Base-by-base conservation (phyloP, 2,888 invertebrate genomes). In the Trilocha varians region DNA sequence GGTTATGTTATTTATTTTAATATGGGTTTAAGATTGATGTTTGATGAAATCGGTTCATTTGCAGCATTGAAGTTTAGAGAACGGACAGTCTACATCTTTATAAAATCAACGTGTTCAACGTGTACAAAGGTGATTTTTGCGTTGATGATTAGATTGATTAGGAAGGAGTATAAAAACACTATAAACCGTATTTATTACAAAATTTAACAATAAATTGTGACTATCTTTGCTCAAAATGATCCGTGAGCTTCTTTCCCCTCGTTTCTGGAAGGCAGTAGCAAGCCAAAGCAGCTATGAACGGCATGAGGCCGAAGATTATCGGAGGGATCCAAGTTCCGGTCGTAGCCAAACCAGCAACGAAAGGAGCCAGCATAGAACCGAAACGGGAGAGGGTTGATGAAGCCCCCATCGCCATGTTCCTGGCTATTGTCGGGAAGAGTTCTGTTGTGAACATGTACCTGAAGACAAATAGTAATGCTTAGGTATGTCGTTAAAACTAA, bases 331-430 rank as follows among this genome's bases (percentile, higher is more conserved):
- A 68, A 1, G 42, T 34, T 4, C 52, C 50, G 2, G 50, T 41
- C 2, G 48, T 41, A 2, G 45, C 41, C 13, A 60, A 46, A 1
- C 65, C 61, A 18, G 87, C 88, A 39, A 87, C 82, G 62, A 89
- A 89, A 2, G 89, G 89, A 4, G 89, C 87, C 41, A 88, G 58
- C 76, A 89, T 88, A 1, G 88, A 87, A 13, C 89, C 89, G 25
- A 88, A 69, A 40, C 89, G 74, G 32, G 88, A 88, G 17, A 86
- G 75, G 59, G 88, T 89, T 8, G 89, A 89, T 50, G 88, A 88
- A 3, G 79, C 79, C 2, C 88, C 88, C 65, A 90, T 78, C 15
- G 88, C 74, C 46, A 89, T 88, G 55, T 89, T 88, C 43, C 89
- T 71, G 33, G 88, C 63, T 15, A 83, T 82, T 0, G 90, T 90